phyloP scores from a whole-genome alignment of 2,797 vertebrate genomes.

The Eremophila alpestris region DNA sequence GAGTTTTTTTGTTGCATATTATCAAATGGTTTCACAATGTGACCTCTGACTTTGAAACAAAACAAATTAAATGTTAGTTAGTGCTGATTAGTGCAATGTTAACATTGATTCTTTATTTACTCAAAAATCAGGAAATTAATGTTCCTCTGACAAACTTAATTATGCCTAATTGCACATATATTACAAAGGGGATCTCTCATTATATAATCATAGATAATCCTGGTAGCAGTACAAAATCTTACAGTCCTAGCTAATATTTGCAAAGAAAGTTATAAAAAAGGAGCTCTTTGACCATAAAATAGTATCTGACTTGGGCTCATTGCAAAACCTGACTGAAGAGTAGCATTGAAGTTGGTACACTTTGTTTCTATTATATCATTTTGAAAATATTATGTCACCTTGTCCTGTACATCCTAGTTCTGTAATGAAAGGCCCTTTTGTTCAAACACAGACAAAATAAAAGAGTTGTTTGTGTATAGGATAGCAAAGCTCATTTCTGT shows the following conservation, averaged over 20 bases:
- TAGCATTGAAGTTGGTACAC: not conserved
- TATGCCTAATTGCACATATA: conserved; percentile 51
- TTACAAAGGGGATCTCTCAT: conserved; percentile 43
- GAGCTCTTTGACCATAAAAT: conserved; percentile 1
- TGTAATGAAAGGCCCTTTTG: conserved; percentile 13
- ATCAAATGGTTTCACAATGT: conserved; percentile 45
- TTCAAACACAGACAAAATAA: conserved; percentile 24
- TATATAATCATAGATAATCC: conserved; percentile 15
- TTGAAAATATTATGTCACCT: conserved; percentile 35
- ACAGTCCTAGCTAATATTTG: not conserved
- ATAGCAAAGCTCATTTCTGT: not conserved
- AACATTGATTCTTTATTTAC: conserved; percentile 55
- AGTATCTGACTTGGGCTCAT: not conserved
- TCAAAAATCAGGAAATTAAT: conserved; percentile 59
- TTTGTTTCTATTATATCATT: conserved; percentile 11
- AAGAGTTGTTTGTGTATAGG: conserved; percentile 6
- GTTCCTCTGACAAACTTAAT: conserved; percentile 57
- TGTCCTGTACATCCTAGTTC: not conserved
- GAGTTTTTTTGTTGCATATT: not conserved
- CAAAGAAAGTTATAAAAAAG: not conserved
- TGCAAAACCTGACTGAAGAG: not conserved
- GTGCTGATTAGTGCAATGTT: conserved; percentile 49
- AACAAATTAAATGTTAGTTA: conserved; percentile 55
- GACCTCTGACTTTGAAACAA: conserved; percentile 61
- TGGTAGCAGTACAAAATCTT: conserved; percentile 12